Percentiles rank a stretch among this genome's conserved stretches.
Conservation (phyloP, 1,140 invertebrate species). For the Drosophila nigromelanica region DNA sequence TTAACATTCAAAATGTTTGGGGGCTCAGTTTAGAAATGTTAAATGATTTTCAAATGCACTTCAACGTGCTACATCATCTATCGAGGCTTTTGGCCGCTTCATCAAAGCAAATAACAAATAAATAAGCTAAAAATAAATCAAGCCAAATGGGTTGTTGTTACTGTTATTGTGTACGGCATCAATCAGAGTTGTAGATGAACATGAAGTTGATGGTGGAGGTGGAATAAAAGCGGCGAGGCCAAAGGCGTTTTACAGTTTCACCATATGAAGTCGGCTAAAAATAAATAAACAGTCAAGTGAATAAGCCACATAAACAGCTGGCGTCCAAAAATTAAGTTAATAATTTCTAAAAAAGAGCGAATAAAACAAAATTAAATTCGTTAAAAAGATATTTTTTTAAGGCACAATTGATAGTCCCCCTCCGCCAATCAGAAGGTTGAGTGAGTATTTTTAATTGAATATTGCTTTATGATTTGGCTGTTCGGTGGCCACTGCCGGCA, state of each 20-base stretch:
- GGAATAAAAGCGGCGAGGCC: constrained; percentile 40
- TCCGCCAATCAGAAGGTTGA: not conserved
- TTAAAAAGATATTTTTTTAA: constrained; percentile 19
- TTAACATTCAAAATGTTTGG: constrained; percentile 55
- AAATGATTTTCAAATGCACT: constrained; percentile 72
- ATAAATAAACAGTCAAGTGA: constrained; percentile 75
- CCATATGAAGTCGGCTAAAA: constrained; percentile 64
- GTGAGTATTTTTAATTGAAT: constrained; percentile 26
- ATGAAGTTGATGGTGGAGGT: constrained; percentile 11
- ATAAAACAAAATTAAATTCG: not conserved
- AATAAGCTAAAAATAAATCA: constrained; percentile 79
- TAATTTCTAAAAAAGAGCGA: constrained; percentile 6
- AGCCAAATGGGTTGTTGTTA: constrained; percentile 58
- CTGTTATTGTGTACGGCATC: constrained; percentile 69
- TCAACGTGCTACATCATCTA: constrained; percentile 66
- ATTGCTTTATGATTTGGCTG: constrained; percentile 2
- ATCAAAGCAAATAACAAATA: constrained; percentile 66
- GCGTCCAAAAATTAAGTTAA: constrained; percentile 30
- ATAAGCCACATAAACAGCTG: constrained; percentile 55
- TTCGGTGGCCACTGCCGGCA: not conserved
- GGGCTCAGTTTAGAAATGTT: constrained; percentile 37
- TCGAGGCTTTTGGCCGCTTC: constrained; percentile 34
- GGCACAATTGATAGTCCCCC: constrained; percentile 7
- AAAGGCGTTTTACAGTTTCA: constrained; percentile 78
- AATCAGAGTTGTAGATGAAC: constrained; percentile 56